Evolutionary conservation across 2,797 vertebrate genomes (phyloP).

Genomic region (Eptatretus atami): DNA sequence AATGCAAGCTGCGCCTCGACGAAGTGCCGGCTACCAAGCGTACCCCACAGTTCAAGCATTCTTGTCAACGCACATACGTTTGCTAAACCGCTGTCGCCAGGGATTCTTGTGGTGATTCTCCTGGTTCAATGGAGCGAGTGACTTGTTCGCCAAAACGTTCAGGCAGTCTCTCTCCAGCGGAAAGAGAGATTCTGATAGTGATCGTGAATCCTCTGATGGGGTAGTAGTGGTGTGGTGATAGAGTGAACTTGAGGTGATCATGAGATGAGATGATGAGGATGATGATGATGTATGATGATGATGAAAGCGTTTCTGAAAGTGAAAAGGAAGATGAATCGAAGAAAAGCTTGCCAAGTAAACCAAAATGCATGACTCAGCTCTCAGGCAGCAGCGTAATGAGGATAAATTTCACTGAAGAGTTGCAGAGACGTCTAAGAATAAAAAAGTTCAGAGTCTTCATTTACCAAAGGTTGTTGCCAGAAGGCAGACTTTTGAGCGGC

Average conservation of each 20-base stretch:
- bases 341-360: background rate
- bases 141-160: background rate
- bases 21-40: slow-evolving; percentile 4
- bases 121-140: background rate
- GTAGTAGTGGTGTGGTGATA: background rate
- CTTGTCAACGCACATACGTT: background rate
- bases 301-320: background rate
- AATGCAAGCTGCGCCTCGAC: background rate
- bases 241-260: background rate
- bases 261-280: no score
- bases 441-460: background rate
- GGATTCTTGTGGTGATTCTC: background rate
- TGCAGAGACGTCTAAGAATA: background rate
- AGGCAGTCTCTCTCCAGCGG: background rate
- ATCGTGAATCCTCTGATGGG: background rate
- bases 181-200: slow-evolving; percentile 4
- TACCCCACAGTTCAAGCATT: slow-evolving; percentile 2
- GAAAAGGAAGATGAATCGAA: background rate
- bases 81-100: slow-evolving; percentile 1
- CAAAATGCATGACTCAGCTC: background rate
- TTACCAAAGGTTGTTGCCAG: no score
- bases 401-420: slow-evolving; percentile 4
- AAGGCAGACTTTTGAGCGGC: no score
- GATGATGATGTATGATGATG: background rate
- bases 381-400: background rate